Percentiles rank a stretch among this genome's conserved stretches.
phyloP scores from a whole-genome alignment of 2,888 invertebrate genomes.

The Oligia latruncula region DNA sequence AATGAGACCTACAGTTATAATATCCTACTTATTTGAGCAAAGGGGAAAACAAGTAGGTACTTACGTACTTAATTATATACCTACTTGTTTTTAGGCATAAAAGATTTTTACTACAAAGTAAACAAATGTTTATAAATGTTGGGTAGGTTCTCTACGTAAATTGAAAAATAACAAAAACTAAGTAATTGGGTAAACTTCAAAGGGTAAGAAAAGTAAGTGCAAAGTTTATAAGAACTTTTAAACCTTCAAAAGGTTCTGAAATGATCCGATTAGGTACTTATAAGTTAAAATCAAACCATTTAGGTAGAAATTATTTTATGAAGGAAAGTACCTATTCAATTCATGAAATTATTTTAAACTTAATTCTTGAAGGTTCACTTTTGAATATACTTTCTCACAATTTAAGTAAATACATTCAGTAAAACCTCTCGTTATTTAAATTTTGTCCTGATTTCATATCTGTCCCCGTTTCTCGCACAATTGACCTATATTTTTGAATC shows the following conservation, averaged over 20 bases:
- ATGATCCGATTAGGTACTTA: constrained; percentile 21
- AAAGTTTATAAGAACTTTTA: constrained; percentile 20
- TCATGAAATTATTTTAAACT: not conserved
- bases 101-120: too few relatives aligned
- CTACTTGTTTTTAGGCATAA: too few relatives aligned
- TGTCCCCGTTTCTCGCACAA: constrained; percentile 7
- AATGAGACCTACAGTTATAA: not conserved
- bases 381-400: not conserved
- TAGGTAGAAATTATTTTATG: not conserved
- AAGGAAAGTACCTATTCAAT: not conserved
- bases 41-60: too few relatives aligned
- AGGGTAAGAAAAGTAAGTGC: constrained; percentile 19
- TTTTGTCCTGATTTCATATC: constrained; percentile 11
- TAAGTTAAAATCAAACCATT: not conserved
- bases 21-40: too few relatives aligned
- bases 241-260: constrained; percentile 28
- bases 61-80: too few relatives aligned
- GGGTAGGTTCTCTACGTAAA: not conserved
- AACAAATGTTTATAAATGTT: not conserved
- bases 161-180: not conserved
- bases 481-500: constrained; percentile 27
- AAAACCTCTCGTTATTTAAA: constrained; percentile 35
- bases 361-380: not conserved
- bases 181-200: not conserved
- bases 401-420: constrained; percentile 4